phyloP scores from a whole-genome alignment of 2,888 invertebrate species.

The Drosophila limbata region DNA sequence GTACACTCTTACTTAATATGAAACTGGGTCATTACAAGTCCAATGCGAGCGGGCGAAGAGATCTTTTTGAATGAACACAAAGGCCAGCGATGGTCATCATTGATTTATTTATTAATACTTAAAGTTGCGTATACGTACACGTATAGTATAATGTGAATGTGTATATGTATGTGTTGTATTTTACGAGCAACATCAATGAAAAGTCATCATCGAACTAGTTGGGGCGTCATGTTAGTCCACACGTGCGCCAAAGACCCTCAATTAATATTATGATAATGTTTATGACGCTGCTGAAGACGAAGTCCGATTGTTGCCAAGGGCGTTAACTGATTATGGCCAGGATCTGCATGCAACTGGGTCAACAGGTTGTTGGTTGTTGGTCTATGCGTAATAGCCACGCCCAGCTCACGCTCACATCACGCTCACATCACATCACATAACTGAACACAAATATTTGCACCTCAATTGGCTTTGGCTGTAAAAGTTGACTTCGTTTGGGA shows the following conservation, averaged over 20 bases:
- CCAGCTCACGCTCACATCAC: conserved; percentile 24
- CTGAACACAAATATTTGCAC: conserved; percentile 62
- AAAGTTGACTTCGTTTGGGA: conserved; percentile 53
- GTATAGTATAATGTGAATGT: neutral
- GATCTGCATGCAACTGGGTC: conserved; percentile 49
- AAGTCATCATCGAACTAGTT: conserved; percentile 58
- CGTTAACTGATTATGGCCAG: conserved; percentile 42
- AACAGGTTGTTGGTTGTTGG: conserved; percentile 19
- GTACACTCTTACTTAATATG: conserved; percentile 61
- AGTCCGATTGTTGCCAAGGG: conserved; percentile 49
- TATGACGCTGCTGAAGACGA: conserved; percentile 32
- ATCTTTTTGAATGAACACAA: conserved; percentile 65
- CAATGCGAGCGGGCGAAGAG: conserved; percentile 28
- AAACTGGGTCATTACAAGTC: conserved; percentile 73
- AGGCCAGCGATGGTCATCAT: conserved; percentile 49
- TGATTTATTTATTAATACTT: conserved; percentile 38
- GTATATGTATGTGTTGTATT: conserved; percentile 18
- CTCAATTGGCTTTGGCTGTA: conserved; percentile 48
- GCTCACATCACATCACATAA: conserved; percentile 45
- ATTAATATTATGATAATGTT: conserved; percentile 32
- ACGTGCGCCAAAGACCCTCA: conserved; percentile 53
- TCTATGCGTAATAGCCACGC: conserved; percentile 57
- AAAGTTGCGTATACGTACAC: conserved; percentile 4
- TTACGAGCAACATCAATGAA: conserved; percentile 56
- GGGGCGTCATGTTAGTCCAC: conserved; percentile 42